phyloP scores from a whole-genome alignment of 2,113 vertebrate species.

The Dryoscopus gambensis region DNA sequence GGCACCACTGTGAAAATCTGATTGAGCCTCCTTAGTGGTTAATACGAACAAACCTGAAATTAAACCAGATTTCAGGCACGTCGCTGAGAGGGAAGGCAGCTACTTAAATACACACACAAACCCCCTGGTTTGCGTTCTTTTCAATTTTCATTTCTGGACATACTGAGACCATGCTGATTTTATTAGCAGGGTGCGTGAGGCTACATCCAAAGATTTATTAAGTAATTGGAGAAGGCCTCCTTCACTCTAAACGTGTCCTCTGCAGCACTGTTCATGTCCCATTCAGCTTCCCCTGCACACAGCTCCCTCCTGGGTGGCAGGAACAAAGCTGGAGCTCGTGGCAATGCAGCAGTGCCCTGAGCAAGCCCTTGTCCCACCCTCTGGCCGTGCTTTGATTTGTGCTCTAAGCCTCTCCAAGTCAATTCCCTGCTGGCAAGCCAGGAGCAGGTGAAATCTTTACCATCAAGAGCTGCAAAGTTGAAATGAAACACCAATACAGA shows the following conservation, averaged over 20 bases:
- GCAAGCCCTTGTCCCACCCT: background rate
- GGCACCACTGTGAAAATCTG: background rate
- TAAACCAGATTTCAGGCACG: background rate
- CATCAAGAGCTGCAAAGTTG: background rate
- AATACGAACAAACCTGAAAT: background rate
- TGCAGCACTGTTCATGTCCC: background rate
- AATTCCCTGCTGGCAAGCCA: background rate
- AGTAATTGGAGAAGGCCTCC: background rate
- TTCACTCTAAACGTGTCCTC: background rate
- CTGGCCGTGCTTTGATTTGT: rapidly evolving
- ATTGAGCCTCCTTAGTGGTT: background rate
- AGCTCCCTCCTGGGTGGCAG: background rate
- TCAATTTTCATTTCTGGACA: background rate
- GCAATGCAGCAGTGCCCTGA: background rate
- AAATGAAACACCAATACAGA: background rate
- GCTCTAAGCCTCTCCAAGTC: background rate
- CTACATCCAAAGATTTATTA: background rate
- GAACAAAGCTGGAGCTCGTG: background rate
- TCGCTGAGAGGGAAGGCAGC: background rate
- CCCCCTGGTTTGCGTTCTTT: background rate
- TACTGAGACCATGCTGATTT: background rate
- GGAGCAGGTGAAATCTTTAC: background rate
- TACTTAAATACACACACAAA: background rate
- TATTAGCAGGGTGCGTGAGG: background rate
- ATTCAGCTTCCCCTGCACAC: background rate